These are phyloP conservation scores for Caenorhabditis virilis DNA, from an alignment of 2,888 invertebrate genomes.

Conservation along the genomic window DNA sequence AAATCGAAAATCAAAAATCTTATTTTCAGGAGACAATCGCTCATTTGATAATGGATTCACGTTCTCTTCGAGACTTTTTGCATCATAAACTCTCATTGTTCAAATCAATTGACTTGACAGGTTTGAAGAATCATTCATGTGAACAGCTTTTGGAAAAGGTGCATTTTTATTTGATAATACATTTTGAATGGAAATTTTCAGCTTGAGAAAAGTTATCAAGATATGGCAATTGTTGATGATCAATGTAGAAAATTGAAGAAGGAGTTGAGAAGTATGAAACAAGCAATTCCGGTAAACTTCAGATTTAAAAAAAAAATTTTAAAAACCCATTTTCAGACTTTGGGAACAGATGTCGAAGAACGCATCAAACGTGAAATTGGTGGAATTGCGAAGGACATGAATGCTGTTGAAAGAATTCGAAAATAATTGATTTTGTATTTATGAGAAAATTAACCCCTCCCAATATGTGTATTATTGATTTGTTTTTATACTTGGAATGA, in stretches of 20 bases:
- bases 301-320: not conserved
- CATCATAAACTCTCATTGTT: constrained; percentile 29
- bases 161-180: no score
- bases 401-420: constrained; percentile 7
- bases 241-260: constrained; percentile 25
- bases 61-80: constrained; percentile 25
- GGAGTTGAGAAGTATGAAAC: constrained; percentile 16
- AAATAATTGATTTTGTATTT: no score
- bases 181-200: no score
- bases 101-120: constrained; percentile 28
- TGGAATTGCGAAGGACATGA: constrained; percentile 34
- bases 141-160: constrained; percentile 26
- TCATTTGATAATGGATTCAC: constrained; percentile 11
- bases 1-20: no score
- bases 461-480: no score
- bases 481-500: no score
- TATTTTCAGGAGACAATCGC: no score
- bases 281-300: constrained; percentile 13
- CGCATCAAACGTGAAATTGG: constrained; percentile 30
- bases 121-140: constrained; percentile 19
- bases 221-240: constrained; percentile 30
- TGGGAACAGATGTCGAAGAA: constrained; percentile 24
- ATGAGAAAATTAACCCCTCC: no score
- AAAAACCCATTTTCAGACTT: constrained; percentile 9
- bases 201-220: constrained; percentile 24